A percentile compares a stretch with the other conserved stretches of the same genome.
These are phyloP conservation scores for Megaptera novaeangliae DNA, from an alignment of 2,113 vertebrate species.

Conservation along the genomic window DNA sequence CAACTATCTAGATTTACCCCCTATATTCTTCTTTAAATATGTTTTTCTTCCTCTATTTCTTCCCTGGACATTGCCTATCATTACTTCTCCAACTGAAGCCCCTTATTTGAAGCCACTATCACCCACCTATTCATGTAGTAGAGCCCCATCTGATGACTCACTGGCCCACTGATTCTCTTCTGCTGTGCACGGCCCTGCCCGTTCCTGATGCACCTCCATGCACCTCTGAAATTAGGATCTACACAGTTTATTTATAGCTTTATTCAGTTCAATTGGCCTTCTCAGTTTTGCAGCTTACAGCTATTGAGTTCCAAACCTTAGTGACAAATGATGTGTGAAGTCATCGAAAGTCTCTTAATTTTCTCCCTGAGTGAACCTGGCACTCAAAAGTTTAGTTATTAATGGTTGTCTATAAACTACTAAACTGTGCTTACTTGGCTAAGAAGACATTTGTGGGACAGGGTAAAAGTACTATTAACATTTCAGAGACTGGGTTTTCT, in stretches of 20 bases:
- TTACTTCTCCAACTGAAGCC: not conserved
- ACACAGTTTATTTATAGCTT: not conserved
- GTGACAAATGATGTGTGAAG: conserved; percentile 37
- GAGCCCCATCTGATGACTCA: not conserved
- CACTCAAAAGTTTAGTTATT: conserved; percentile 40
- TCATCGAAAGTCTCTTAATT: conserved; percentile 56
- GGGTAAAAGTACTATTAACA: not conserved
- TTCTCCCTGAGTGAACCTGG: not conserved
- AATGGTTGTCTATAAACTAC: not conserved
- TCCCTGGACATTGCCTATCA: not conserved
- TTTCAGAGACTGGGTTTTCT: not conserved
- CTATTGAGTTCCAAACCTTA: conserved; percentile 47
- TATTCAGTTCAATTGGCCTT: conserved; percentile 12
- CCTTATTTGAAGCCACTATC: not conserved
- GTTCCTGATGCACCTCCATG: not conserved
- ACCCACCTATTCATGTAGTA: not conserved
- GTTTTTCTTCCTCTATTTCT: not conserved
- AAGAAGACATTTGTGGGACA: not conserved
- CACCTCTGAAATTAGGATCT: not conserved
- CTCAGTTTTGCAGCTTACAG: conserved; percentile 5
- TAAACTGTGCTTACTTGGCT: not conserved
- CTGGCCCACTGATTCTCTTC: too few species aligned
- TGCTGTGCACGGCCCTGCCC: rapidly evolving
- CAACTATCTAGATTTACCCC: not conserved
- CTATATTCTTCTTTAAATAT: not conserved